Base-by-base conservation (phyloP, 1,140 invertebrate species). In the Tetragnatha versicolor region DNA sequence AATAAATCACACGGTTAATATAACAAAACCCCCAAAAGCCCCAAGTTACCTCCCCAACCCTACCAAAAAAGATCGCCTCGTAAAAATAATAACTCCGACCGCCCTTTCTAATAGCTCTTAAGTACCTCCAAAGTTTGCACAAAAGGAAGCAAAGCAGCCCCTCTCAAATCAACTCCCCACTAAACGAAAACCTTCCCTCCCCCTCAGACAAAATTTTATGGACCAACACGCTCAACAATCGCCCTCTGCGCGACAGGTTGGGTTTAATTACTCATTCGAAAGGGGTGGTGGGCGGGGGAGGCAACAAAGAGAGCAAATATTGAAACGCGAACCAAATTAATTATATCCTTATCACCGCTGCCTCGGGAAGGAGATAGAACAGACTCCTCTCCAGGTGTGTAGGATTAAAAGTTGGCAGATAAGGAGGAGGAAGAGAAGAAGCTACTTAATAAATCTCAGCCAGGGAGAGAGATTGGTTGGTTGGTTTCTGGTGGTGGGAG, bases 271-370 rank as follows among this genome's bases (percentile, higher is more conserved):
- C 33, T 22, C 22, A 25, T 12, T 45, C n/a, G 37, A n/a, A 27
- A 25, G 37, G 20, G 60, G 22, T 45, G 60, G 37, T 22, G 20
- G 37, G 22, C 17, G 20, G 37, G 20, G 60, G 22, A 45, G 2
- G n/a, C 31, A 61, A 7, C 37, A 63, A 63, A 39, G 60, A 17
- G 35, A 9, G 60, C 35, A 63, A 63, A 63, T 63, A 63, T 63
- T 63, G 60, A 63, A 63, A 63, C 29, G 60, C 35, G 29, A 37
- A 5, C 6, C 27, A 63, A 63, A 39, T 45, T 17, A 25, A 10
- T 25, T 39, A 42, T 5, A 63, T 42, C 17, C 60, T 1, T 45
- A 20, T 35, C 12, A 31, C 27, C 5, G 17, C 1, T 33, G 29
- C 22, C 20, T 20, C 3, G 17, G 55, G 22, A n/a, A n/a, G 10